Evolutionary conservation across 2,888 invertebrate species (phyloP).

Genomic region (Nomada hirtipes): DNA sequence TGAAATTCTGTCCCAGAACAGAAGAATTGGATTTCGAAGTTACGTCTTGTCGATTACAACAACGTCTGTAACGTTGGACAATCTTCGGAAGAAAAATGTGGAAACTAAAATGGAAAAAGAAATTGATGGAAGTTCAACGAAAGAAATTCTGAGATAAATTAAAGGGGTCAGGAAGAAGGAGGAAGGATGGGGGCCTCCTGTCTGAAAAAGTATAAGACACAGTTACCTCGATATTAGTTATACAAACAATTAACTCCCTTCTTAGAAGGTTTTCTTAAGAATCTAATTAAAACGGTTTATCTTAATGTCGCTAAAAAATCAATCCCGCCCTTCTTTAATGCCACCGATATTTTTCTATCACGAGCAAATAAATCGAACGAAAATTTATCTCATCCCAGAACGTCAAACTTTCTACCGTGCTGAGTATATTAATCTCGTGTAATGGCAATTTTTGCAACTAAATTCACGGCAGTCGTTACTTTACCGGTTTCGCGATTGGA

Average conservation of each 20-base stretch:
- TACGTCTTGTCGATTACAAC: constrained; percentile 3
- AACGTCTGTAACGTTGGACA: constrained; percentile 7
- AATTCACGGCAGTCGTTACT: too few relatives aligned
- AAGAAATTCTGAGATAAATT: constrained; percentile 17
- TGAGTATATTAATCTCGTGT: too few relatives aligned
- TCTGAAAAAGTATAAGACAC: not conserved
- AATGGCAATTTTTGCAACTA: too few relatives aligned
- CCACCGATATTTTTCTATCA: not conserved
- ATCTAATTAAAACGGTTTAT: constrained; percentile 25
- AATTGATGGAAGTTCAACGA: not conserved
- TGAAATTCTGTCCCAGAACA: not conserved
- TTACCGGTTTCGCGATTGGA: too few relatives aligned
- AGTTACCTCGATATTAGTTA: constrained; percentile 19
- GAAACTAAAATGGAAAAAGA: constrained; percentile 2
- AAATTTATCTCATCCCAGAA: not conserved
- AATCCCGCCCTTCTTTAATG: not conserved
- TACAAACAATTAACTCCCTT: constrained; percentile 5
- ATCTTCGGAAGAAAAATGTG: not conserved
- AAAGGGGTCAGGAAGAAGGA: not conserved
- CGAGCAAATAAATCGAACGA: too few relatives aligned
- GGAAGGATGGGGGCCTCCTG: too few relatives aligned
- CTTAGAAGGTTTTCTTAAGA: not conserved
- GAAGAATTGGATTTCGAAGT: constrained; percentile 24
- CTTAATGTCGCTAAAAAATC: constrained; percentile 10
- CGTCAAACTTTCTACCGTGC: too few relatives aligned